Evolutionary conservation across 2,113 vertebrate genomes (phyloP).

Genomic region (Melanotaenia duboulayi): DNA sequence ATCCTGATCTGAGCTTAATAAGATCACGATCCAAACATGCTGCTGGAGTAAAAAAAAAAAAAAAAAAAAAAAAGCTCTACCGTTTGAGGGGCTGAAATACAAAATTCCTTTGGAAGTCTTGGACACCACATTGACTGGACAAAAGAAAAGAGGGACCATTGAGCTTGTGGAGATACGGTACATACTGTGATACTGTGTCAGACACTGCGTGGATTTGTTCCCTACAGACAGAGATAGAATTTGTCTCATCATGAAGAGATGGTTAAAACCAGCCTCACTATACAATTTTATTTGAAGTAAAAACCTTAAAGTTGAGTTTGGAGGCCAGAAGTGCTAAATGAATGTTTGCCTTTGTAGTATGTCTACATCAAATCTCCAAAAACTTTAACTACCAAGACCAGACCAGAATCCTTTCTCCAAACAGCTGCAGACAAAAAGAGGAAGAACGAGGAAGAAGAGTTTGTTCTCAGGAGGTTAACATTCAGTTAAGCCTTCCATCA

Average conservation of each 20-base stretch:
- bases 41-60: no score
- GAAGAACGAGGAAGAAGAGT: constrained; percentile 2
- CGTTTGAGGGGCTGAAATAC: no score
- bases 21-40: no score
- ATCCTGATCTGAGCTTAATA: no score
- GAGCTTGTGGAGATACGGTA: no score
- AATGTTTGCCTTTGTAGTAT: constrained; percentile 36
- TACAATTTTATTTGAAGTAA: constrained; percentile 20
- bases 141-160: background rate
- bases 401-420: constrained; percentile 52
- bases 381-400: constrained; percentile 28
- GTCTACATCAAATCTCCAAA: constrained; percentile 27
- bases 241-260: background rate
- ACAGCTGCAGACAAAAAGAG: constrained; percentile 8
- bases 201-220: no score
- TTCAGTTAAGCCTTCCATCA: constrained; percentile 34
- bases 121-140: no score
- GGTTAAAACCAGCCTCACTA: constrained; percentile 12
- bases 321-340: constrained; percentile 28
- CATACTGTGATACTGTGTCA: no score
- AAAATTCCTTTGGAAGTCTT: no score
- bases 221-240: background rate
- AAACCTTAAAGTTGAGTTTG: constrained; percentile 20
- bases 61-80: no score
- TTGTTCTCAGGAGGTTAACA: constrained; percentile 28